phyloP scores from a whole-genome alignment of 2,888 invertebrate genomes.

The Carcina quercana region DNA sequence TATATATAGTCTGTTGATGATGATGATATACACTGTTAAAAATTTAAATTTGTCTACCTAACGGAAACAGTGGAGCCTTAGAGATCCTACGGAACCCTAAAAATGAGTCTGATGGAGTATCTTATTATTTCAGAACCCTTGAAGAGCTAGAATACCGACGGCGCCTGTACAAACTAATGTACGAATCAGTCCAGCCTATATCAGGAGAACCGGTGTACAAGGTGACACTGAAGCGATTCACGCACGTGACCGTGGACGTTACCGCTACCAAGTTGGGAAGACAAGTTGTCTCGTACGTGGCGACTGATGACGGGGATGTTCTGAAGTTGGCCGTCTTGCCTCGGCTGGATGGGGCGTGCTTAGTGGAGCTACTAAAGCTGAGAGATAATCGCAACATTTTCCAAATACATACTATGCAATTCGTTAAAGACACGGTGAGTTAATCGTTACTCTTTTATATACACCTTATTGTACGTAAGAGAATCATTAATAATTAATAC shows the following conservation, averaged over 20 bases:
- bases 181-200: slow-evolving; percentile 86
- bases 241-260: slow-evolving; percentile 88
- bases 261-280: slow-evolving; percentile 80
- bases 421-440: slow-evolving; percentile 84
- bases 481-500: too few relatives aligned
- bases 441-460: too few relatives aligned
- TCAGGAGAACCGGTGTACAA: slow-evolving; percentile 81
- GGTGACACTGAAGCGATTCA: slow-evolving; percentile 80
- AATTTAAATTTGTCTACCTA: too few relatives aligned
- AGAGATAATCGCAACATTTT: slow-evolving; percentile 68
- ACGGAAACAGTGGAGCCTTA: too few relatives aligned
- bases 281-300: slow-evolving; percentile 87
- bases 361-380: slow-evolving; percentile 89
- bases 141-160: slow-evolving; percentile 78
- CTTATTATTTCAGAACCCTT: slow-evolving; percentile 36
- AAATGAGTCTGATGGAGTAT: too few relatives aligned
- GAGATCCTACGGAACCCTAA: too few relatives aligned
- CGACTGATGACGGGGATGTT: slow-evolving; percentile 83
- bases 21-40: too few relatives aligned
- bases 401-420: slow-evolving; percentile 81
- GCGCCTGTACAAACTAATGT: slow-evolving; percentile 90
- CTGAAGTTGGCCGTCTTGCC: slow-evolving; percentile 88
- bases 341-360: slow-evolving; percentile 80
- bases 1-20: too few relatives aligned
- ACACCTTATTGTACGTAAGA: too few relatives aligned